These are phyloP conservation scores for Cinara cedri DNA, from an alignment of 2,888 invertebrate genomes.

Conservation along the genomic window DNA sequence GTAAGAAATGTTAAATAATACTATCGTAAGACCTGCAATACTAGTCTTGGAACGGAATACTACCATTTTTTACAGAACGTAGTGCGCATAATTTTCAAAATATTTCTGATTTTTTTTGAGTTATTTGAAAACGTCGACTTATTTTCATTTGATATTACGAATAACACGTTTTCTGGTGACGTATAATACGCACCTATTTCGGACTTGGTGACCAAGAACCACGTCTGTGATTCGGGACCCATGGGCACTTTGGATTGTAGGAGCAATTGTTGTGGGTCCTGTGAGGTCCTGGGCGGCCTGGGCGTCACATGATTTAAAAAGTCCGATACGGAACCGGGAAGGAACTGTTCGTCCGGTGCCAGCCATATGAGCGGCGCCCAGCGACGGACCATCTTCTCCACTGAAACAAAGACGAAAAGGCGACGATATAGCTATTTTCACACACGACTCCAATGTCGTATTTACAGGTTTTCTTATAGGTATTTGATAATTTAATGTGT, in stretches of 20 bases:
- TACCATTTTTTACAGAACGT: no score
- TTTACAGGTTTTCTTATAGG: no score
- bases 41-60: no score
- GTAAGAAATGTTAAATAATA: no score
- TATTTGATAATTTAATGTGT: no score
- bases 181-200: conserved; percentile 63
- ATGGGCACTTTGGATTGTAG: conserved; percentile 59
- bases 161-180: no score
- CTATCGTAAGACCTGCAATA: no score
- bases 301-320: conserved; percentile 68
- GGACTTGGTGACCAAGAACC: conserved; percentile 66
- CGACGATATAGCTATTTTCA: neutral
- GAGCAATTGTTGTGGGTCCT: conserved; percentile 17
- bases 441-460: no score
- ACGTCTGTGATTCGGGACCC: conserved; percentile 63
- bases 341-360: conserved; percentile 70
- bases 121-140: no score
- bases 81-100: no score
- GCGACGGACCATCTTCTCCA: conserved; percentile 65
- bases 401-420: conserved; percentile 58
- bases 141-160: no score
- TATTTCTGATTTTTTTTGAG: no score
- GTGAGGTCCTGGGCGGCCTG: conserved; percentile 27
- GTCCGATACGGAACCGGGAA: conserved; percentile 70
- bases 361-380: conserved; percentile 75